phyloP scores from a whole-genome alignment of 2,888 invertebrate genomes.

The Andrena flavipes region DNA sequence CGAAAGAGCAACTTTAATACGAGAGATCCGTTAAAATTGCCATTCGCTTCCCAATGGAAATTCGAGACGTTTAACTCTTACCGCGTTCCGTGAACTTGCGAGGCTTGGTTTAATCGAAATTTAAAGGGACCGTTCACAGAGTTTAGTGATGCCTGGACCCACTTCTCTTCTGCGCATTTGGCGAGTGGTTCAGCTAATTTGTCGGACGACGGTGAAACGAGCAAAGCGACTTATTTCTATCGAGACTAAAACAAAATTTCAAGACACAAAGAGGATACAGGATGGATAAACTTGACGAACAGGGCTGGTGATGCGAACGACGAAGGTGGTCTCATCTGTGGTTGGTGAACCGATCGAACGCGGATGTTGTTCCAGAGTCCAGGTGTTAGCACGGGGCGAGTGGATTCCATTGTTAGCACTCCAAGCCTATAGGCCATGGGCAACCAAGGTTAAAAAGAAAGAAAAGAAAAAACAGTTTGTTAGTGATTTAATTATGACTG shows the following conservation, averaged over 20 bases:
- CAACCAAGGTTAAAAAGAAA: constrained; percentile 88
- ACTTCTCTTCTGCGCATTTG: not conserved
- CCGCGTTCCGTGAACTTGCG: not conserved
- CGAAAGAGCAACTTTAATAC: not conserved
- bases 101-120: not conserved
- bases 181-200: not conserved
- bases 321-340: constrained; percentile 81
- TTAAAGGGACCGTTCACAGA: not conserved
- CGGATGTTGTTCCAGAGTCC: constrained; percentile 84
- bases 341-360: constrained; percentile 83
- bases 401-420: constrained; percentile 89
- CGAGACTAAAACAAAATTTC: constrained; percentile 63
- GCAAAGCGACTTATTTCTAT: constrained; percentile 33
- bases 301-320: constrained; percentile 84
- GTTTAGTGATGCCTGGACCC: not conserved
- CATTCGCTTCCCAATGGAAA: not conserved
- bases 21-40: constrained; percentile 8
- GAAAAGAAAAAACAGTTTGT: constrained; percentile 91
- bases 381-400: constrained; percentile 85
- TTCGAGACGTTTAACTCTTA: not conserved
- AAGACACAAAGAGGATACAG: constrained; percentile 74
- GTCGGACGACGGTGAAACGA: constrained; percentile 37
- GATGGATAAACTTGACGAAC: constrained; percentile 82
- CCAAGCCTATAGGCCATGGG: constrained; percentile 89
- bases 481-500: constrained; percentile 86